Evolutionary conservation across 2,888 invertebrate species (phyloP).

Genomic region (Panzeria rudis): DNA sequence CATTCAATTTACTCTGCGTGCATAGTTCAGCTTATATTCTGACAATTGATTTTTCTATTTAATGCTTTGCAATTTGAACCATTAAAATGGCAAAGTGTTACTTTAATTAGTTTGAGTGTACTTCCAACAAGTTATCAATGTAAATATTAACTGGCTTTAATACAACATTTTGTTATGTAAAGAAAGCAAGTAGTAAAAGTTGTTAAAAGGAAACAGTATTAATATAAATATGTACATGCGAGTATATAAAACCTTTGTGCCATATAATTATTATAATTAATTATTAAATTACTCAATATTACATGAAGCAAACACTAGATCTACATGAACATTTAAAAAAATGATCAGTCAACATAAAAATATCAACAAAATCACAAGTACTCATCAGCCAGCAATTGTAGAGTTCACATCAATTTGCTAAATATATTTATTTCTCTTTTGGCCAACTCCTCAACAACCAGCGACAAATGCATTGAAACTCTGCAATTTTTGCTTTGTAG

Average conservation of each 20-base stretch:
- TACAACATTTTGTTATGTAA: neutral
- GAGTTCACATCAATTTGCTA: constrained; percentile 55
- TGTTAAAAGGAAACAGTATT: neutral
- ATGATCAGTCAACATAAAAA: constrained; percentile 60
- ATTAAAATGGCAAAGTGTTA: too few species aligned
- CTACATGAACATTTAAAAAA: constrained; percentile 57
- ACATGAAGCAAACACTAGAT: constrained; percentile 45
- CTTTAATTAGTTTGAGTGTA: neutral
- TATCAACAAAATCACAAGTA: constrained; percentile 57
- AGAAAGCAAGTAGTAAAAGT: constrained; percentile 17
- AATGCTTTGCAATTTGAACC: too few species aligned
- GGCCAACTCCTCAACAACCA: neutral
- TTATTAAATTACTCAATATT: constrained; percentile 56
- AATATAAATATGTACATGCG: neutral
- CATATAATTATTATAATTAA: constrained; percentile 40
- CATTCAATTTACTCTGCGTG: too few species aligned
- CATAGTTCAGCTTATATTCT: too few species aligned
- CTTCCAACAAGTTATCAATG: neutral
- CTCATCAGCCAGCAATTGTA: constrained; percentile 45
- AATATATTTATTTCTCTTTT: constrained; percentile 41
- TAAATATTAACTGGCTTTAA: neutral
- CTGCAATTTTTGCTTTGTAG: constrained; percentile 8
- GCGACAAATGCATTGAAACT: too few species aligned
- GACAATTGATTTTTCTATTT: too few species aligned
- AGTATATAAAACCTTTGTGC: neutral